Evolutionary conservation across 2,113 vertebrate species (phyloP).

Genomic region (Antidorcas marsupialis): DNA sequence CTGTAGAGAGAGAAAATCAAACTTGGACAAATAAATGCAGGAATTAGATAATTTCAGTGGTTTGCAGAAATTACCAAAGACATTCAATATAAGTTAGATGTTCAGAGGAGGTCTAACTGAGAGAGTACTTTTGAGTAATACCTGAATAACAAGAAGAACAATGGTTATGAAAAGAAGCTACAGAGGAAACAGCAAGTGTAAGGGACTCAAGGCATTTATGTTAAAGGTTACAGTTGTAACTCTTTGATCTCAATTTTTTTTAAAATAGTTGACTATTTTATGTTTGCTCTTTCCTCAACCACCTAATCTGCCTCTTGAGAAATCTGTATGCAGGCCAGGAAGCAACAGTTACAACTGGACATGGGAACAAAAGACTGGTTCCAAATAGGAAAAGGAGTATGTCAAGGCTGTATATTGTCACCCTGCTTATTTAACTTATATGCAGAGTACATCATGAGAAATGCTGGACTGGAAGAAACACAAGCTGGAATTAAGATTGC

Average conservation of each 20-base stretch:
- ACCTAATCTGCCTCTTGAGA: no score
- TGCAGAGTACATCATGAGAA: no score
- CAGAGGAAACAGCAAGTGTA: not conserved
- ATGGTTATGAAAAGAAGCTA: not conserved
- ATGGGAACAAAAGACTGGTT: no score
- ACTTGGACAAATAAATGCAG: not conserved
- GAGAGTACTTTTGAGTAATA: not conserved
- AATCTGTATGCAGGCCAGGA: no score
- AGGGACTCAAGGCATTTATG: not conserved
- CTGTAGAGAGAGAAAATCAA: not conserved
- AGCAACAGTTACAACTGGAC: no score
- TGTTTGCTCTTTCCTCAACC: not conserved
- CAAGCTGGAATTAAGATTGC: no score
- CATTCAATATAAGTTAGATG: not conserved
- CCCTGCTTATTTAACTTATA: no score
- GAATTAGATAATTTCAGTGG: not conserved
- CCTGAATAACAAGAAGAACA: not conserved
- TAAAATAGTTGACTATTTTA: not conserved
- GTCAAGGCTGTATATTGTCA: no score
- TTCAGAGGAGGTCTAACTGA: not conserved
- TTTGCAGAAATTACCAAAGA: not conserved
- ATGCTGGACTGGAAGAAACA: no score
- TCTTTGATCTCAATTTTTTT: not conserved
- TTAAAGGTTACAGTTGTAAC: not conserved
- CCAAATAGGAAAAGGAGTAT: no score